A percentile compares a stretch with the other conserved stretches of the same genome.
These are phyloP conservation scores for Craniophora ligustri DNA, from an alignment of 2,888 invertebrate species.

Conservation along the genomic window DNA sequence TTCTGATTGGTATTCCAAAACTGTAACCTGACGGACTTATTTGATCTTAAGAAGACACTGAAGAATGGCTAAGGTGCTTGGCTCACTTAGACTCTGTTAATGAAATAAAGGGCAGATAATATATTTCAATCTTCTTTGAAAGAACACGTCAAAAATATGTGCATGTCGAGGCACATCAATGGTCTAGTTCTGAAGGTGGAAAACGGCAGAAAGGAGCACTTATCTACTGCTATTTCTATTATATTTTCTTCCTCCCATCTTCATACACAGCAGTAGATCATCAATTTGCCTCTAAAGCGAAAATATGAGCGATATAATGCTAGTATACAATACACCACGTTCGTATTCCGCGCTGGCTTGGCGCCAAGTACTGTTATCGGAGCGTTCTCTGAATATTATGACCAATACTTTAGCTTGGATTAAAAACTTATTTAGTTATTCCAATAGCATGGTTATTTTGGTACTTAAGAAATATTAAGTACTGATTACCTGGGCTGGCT, in stretches of 20 bases:
- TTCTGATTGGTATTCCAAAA: no score
- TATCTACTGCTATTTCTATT: no score
- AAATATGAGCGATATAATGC: slow-evolving; percentile 44
- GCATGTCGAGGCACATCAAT: no score
- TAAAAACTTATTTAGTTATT: slow-evolving; percentile 59
- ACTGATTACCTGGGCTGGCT: not conserved
- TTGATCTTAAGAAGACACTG: no score
- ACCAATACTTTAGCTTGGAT: slow-evolving; percentile 57
- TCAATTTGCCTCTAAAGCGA: slow-evolving; percentile 39
- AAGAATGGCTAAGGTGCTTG: no score
- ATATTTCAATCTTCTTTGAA: no score
- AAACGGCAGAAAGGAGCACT: no score
- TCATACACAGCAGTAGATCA: slow-evolving; percentile 16
- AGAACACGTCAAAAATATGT: no score
- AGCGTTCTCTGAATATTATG: slow-evolving; percentile 54
- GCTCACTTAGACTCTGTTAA: no score
- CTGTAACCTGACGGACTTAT: no score
- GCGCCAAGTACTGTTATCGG: slow-evolving; percentile 54
- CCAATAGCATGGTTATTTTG: slow-evolving; percentile 44
- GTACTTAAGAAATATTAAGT: slow-evolving; percentile 14
- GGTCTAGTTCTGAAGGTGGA: no score
- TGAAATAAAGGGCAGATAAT: no score
- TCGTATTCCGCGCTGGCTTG: slow-evolving; percentile 39
- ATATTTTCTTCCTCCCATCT: not conserved
- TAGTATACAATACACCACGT: slow-evolving; percentile 46